phyloP scores from a whole-genome alignment of 2,113 vertebrate species.

The Reinhardtius hippoglossoides region DNA sequence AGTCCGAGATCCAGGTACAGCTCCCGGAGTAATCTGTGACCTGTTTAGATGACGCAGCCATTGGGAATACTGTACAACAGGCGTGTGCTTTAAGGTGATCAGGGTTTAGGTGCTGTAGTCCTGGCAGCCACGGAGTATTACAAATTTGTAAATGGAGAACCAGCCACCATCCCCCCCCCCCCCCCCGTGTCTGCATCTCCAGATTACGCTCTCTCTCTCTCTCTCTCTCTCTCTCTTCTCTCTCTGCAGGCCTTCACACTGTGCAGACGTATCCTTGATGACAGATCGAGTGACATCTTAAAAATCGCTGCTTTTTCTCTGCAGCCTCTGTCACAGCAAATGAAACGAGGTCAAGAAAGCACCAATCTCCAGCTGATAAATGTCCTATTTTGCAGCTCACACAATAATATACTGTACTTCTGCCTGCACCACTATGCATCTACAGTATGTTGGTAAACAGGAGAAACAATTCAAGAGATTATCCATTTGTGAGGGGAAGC shows the following conservation, averaged over 20 bases:
- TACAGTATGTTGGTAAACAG: not conserved
- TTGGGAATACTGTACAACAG: constrained; percentile 27
- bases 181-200: not conserved
- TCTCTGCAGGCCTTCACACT: constrained; percentile 23
- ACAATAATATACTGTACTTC: constrained; percentile 4
- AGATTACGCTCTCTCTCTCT: not conserved
- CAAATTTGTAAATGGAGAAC: constrained; percentile 4
- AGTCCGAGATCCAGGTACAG: constrained; percentile 9
- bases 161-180: not conserved
- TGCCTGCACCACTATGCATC: not conserved
- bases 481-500: constrained; percentile 40
- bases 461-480: constrained; percentile 16
- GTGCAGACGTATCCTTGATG: constrained; percentile 30
- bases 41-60: not conserved
- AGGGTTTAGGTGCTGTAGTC: not conserved
- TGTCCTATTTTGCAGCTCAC: constrained; percentile 53
- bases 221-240: constrained; percentile 3
- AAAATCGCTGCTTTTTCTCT: constrained; percentile 47
- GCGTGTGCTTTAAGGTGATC: constrained; percentile 22
- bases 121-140: not conserved
- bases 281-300: constrained; percentile 49
- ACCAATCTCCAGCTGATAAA: constrained; percentile 53
- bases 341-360: constrained; percentile 52
- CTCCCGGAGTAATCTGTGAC: constrained; percentile 2
- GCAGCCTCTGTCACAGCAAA: constrained; percentile 16